Evolutionary conservation across 2,888 invertebrate genomes (phyloP).

Genomic region (Gortyna flavago): DNA sequence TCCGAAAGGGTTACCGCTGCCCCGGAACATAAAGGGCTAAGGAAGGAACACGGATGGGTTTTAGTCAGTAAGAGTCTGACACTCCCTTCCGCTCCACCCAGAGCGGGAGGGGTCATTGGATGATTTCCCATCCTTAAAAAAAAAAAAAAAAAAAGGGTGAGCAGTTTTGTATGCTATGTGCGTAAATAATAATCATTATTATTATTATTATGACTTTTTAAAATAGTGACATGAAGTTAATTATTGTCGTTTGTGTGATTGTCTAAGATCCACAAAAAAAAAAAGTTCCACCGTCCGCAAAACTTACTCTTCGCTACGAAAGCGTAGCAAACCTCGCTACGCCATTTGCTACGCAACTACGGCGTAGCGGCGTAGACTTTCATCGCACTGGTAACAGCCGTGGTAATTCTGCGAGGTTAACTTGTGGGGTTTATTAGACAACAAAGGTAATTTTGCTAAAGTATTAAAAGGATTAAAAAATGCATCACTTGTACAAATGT

Average conservation of each 20-base stretch:
- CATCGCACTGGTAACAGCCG: not conserved
- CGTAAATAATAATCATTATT: not conserved
- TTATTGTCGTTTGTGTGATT: not conserved
- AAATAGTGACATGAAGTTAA: not conserved
- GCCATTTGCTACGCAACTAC: slow-evolving; percentile 18
- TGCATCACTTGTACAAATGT: not conserved
- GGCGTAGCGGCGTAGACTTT: slow-evolving; percentile 34
- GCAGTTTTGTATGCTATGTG: not conserved
- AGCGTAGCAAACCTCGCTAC: slow-evolving; percentile 24
- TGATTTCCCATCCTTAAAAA: no score
- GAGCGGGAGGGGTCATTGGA: no score
- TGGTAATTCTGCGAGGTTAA: slow-evolving; percentile 22
- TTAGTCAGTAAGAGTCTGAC: no score
- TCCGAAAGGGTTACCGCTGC: no score
- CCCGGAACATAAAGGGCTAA: no score
- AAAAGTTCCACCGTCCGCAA: no score
- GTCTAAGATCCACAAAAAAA: not conserved
- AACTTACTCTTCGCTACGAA: not conserved
- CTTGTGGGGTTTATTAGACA: not conserved
- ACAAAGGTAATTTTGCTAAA: not conserved
- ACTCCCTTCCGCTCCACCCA: no score
- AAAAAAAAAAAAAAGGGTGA: no score
- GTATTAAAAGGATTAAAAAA: not conserved
- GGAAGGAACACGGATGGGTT: no score
- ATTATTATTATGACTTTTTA: not conserved